Conservation (phyloP, 2,113 vertebrate species). For the Mandrillus leucophaeus region DNA sequence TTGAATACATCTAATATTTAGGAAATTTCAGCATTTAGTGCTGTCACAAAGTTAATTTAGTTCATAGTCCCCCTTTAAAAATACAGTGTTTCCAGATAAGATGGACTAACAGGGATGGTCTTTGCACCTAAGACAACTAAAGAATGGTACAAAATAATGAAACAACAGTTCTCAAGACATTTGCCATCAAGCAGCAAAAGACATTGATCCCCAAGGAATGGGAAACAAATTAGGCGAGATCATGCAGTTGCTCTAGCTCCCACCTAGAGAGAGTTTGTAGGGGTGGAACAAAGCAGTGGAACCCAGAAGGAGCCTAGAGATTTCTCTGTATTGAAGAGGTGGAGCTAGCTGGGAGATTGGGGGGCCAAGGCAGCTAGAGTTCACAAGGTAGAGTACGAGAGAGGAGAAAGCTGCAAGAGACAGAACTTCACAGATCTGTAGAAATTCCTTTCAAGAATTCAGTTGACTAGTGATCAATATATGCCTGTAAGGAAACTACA, state of each 20-base stretch:
- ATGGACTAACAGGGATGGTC: background rate
- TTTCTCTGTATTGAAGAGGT: background rate
- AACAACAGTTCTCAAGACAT: background rate
- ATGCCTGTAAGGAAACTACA: background rate
- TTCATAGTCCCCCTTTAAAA: background rate
- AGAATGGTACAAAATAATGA: background rate
- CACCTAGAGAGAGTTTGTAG: background rate
- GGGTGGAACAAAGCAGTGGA: background rate
- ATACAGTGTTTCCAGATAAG: background rate
- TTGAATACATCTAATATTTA: background rate
- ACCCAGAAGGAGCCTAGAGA: background rate
- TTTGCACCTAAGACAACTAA: background rate
- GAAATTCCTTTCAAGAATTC: background rate
- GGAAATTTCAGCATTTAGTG: background rate
- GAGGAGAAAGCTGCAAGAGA: background rate
- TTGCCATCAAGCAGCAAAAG: background rate
- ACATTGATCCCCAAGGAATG: background rate
- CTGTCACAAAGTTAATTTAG: background rate
- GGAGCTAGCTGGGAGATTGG: background rate
- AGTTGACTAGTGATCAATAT: background rate
- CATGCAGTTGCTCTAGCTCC: background rate
- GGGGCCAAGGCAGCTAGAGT: background rate
- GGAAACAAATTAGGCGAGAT: background rate
- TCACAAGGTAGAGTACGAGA: background rate
- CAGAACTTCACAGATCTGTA: background rate